Base-by-base conservation (phyloP, 2,113 vertebrate genomes). In the Lophura nycthemera region DNA sequence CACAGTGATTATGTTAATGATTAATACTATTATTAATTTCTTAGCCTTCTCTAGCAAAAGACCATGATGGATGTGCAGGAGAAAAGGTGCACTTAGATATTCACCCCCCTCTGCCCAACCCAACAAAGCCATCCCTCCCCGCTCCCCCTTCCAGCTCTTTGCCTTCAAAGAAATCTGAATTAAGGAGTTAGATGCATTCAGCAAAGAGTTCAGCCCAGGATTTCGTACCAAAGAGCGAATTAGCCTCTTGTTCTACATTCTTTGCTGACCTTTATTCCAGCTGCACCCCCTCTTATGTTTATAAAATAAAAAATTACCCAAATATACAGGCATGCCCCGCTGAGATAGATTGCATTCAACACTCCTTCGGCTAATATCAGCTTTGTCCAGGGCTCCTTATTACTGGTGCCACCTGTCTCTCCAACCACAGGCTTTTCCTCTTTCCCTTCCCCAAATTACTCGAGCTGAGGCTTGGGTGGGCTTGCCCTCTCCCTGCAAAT, bases 261-360 rank as follows among this genome's bases (percentile, higher is more conserved):
- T 91, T 67, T 57, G 13, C 54, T 1, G 15, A 72, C 6, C 11
- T 80, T 92, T 85, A 79, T 91, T 86, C 32, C 30, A 50, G 54
- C 24, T 40, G 11, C 25, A 25, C 38, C 7, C 16, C 11, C 17
- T 20, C 17, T 71, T 83, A 71, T 11, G 18, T 17, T 85, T 61
- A 67, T 72, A 60, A 83, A 87, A 76, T 76, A 57, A 90, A 89
- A 83, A 83, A 74, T 47, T 9, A 60, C 36, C 45, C 18, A 73
- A 76, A 94, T 63, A 45, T 27, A 32, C 22, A 81, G 63, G 14
- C 17, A 12, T 50, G 32, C 25, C 91, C 85, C 63, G 83, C 94
- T 95, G 94, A 81, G 71, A 72, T 80, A 89, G 94, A 96, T 25
- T 89, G 57, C 63, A 86, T 79, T 94, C 59, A 90, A 38, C 66